These are phyloP conservation scores for Gopherus evgoodei DNA, from an alignment of 2,113 vertebrate species.

Conservation along the genomic window DNA sequence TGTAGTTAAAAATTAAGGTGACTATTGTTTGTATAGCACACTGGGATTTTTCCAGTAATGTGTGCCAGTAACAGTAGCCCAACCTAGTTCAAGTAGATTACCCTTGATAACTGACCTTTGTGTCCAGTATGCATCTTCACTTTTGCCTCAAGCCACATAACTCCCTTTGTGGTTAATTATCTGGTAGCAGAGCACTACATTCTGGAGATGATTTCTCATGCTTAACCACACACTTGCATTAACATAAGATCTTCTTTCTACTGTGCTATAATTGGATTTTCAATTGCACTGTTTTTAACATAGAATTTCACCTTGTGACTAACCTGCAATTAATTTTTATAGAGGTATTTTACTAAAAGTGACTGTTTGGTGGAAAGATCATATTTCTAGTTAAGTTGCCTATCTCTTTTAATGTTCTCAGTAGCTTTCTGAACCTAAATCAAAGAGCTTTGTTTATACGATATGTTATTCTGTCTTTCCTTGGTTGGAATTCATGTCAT, in stretches of 20 bases:
- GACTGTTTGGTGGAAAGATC: neutral
- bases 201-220: slow-evolving; percentile 20
- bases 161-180: slow-evolving; percentile 55
- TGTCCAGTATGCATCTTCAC: neutral
- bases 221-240: slow-evolving; percentile 32
- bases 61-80: neutral
- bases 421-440: neutral
- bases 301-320: neutral
- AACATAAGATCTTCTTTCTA: slow-evolving; percentile 5
- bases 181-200: slow-evolving; percentile 29
- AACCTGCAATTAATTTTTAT: neutral
- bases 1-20: neutral
- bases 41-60: neutral
- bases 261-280: neutral
- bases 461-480: neutral
- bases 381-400: neutral
- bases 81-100: neutral
- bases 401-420: neutral
- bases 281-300: neutral
- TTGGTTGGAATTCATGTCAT: neutral
- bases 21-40: neutral
- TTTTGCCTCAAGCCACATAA: neutral
- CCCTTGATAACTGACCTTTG: neutral
- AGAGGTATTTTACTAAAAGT: neutral
- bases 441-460: neutral